These are phyloP conservation scores for Cerastis rubricosa DNA, from an alignment of 2,888 invertebrate genomes.

Conservation along the genomic window DNA sequence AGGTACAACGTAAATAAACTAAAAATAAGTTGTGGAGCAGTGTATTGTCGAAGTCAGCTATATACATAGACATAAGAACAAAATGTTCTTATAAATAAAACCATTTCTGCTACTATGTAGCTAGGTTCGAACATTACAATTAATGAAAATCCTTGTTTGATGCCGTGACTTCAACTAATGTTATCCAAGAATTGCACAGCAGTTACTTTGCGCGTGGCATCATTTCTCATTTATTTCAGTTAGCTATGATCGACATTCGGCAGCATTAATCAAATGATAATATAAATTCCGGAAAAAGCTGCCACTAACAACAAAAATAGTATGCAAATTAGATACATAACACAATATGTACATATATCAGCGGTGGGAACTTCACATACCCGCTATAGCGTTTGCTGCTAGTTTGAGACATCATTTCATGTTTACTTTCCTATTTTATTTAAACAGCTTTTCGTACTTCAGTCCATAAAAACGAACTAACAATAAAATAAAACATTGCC, in stretches of 20 bases:
- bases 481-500: slow-evolving; percentile 25
- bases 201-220: slow-evolving; percentile 57
- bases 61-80: slow-evolving; percentile 56
- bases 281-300: slow-evolving; percentile 64
- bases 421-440: slow-evolving; percentile 47
- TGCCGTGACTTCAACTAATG: background rate
- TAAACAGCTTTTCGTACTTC: slow-evolving; percentile 42
- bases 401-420: slow-evolving; percentile 76
- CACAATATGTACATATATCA: slow-evolving; percentile 79
- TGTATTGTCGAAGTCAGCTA: slow-evolving; percentile 33
- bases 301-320: slow-evolving; percentile 73
- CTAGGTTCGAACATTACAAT: slow-evolving; percentile 7
- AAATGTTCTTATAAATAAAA: slow-evolving; percentile 45
- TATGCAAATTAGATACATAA: slow-evolving; percentile 71
- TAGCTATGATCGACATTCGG: slow-evolving; percentile 33
- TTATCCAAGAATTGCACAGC: slow-evolving; percentile 75
- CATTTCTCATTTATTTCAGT: slow-evolving; percentile 28
- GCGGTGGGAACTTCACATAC: slow-evolving; percentile 88
- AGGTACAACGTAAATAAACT: slow-evolving; percentile 68
- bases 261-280: slow-evolving; percentile 39
- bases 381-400: slow-evolving; percentile 83
- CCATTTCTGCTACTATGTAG: slow-evolving; percentile 8
- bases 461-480: slow-evolving; percentile 57
- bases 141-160: background rate
- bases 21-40: slow-evolving; percentile 53